phyloP scores from a whole-genome alignment of 2,797 vertebrate species.

The Gobio occitaniae region DNA sequence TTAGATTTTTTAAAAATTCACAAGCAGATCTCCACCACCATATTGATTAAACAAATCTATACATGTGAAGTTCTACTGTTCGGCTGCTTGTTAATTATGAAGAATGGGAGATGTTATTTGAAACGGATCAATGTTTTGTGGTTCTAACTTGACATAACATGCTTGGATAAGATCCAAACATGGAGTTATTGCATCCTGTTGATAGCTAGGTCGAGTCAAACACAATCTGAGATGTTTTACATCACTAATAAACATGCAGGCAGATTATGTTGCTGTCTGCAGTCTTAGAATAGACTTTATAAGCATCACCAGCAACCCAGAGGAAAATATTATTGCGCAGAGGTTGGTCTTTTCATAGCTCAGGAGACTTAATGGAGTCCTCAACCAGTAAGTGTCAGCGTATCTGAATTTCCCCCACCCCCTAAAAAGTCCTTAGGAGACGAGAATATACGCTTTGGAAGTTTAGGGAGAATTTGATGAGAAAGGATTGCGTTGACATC shows the following conservation, averaged over 20 bases:
- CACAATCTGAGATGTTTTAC: constrained; percentile 60
- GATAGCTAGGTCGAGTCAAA: constrained; percentile 56
- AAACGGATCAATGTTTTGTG: constrained; percentile 23
- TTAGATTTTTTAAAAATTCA: background rate
- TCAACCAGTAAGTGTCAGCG: constrained; percentile 9
- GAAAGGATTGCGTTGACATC: background rate
- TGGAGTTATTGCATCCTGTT: constrained; percentile 65
- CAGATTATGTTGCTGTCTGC: constrained; percentile 72
- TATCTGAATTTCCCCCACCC: background rate
- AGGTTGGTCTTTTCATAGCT: constrained; percentile 3
- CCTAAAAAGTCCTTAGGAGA: background rate
- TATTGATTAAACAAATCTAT: background rate
- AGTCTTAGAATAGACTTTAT: constrained; percentile 66
- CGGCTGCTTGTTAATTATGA: background rate
- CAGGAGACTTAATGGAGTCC: constrained; percentile 30
- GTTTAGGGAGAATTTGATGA: background rate
- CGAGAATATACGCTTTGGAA: background rate
- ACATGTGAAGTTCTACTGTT: background rate
- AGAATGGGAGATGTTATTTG: constrained; percentile 18
- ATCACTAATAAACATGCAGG: constrained; percentile 59
- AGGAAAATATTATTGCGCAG: constrained; percentile 8
- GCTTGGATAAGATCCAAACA: constrained; percentile 34
- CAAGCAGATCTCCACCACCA: background rate
- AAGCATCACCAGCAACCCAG: constrained; percentile 45
- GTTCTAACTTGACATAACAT: constrained; percentile 29